Conservation (phyloP, 2,797 vertebrate genomes). For the Lacerta agilis region DNA sequence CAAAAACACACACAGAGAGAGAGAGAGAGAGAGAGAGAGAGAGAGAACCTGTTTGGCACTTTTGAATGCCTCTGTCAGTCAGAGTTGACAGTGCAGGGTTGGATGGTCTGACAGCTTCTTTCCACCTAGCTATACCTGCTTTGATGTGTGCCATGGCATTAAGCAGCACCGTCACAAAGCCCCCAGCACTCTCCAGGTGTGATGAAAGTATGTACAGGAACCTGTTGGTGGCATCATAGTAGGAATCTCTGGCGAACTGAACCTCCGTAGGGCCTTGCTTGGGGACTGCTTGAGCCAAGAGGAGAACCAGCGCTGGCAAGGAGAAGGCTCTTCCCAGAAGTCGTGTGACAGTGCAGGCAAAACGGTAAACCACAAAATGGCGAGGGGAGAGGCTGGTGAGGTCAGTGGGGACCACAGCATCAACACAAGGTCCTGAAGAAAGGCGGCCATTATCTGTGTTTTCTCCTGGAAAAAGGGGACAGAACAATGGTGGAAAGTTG, state of each 20-base stretch:
- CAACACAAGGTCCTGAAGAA: background rate
- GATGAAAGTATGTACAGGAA: constrained; percentile 82
- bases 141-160: constrained; percentile 82
- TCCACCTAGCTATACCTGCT: constrained; percentile 74
- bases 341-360: constrained; percentile 82
- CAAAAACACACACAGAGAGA: too few relatives aligned
- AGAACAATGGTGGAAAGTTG: background rate
- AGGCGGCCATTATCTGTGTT: background rate
- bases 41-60: background rate
- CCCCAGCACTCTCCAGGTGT: constrained; percentile 81
- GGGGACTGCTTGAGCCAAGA: constrained; percentile 81
- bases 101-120: background rate
- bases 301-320: constrained; percentile 78
- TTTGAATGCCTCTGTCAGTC: background rate
- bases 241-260: constrained; percentile 73
- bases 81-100: background rate
- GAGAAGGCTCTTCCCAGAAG: constrained; percentile 72
- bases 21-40: too few relatives aligned
- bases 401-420: constrained; percentile 74
- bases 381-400: constrained; percentile 82
- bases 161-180: constrained; percentile 80
- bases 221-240: constrained; percentile 83
- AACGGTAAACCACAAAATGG: constrained; percentile 81
- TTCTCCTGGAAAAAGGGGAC: background rate
- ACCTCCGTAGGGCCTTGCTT: constrained; percentile 13